Conservation (phyloP, 2,888 invertebrate genomes). For the Drosophila diplacantha region DNA sequence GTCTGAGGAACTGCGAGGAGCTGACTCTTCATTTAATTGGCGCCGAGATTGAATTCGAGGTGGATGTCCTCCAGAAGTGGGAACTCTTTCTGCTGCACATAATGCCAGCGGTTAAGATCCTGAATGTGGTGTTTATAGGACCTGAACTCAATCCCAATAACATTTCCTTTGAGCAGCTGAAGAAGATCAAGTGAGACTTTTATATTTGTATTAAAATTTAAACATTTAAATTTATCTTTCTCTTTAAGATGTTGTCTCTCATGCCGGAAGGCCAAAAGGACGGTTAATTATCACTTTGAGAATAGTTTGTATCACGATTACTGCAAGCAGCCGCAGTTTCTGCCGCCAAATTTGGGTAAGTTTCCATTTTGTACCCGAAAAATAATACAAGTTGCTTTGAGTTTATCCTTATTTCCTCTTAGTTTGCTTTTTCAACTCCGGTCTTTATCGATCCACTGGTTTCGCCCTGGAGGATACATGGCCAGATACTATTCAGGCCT, state of each 20-base stretch:
- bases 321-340: slow-evolving; percentile 73
- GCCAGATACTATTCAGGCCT: slow-evolving; percentile 81
- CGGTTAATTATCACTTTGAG: slow-evolving; percentile 79
- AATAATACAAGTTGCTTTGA: background rate
- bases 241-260: slow-evolving; percentile 79
- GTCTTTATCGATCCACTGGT: slow-evolving; percentile 83
- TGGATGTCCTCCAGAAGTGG: slow-evolving; percentile 84
- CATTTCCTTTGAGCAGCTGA: slow-evolving; percentile 80
- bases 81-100: slow-evolving; percentile 84
- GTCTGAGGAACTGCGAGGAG: slow-evolving; percentile 55
- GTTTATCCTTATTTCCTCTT: background rate
- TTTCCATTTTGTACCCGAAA: background rate
- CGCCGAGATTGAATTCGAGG: slow-evolving; percentile 86
- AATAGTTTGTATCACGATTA: slow-evolving; percentile 80
- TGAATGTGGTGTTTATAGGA: slow-evolving; percentile 82
- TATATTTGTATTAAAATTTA: no score
- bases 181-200: slow-evolving; percentile 79
- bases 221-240: no score
- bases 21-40: slow-evolving; percentile 78
- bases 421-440: slow-evolving; percentile 86
- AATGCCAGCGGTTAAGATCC: slow-evolving; percentile 79
- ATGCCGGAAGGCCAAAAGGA: slow-evolving; percentile 79
- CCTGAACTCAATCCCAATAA: slow-evolving; percentile 82
- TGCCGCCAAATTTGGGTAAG: slow-evolving; percentile 80
- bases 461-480: slow-evolving; percentile 83